Evolutionary conservation across 2,113 vertebrate species (phyloP).

Genomic region (Urocynchramus pylzowi): DNA sequence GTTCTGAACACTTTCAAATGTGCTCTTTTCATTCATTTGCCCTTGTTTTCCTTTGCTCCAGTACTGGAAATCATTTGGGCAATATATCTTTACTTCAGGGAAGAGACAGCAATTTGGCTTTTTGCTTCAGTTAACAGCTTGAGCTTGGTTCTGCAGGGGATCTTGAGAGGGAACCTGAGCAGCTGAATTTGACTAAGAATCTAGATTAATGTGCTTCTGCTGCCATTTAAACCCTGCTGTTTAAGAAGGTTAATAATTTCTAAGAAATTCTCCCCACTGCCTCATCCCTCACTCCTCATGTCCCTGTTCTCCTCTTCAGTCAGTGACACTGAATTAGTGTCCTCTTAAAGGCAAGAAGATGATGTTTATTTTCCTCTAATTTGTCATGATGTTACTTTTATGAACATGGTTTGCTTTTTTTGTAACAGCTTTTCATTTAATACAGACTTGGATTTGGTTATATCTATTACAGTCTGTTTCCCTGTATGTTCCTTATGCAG

Average conservation of each 20-base stretch:
- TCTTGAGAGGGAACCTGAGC: neutral
- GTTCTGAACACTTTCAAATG: neutral
- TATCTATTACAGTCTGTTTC: neutral
- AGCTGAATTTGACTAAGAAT: neutral
- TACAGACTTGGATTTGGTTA: neutral
- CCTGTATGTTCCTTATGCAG: neutral
- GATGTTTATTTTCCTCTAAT: neutral
- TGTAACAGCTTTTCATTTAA: neutral
- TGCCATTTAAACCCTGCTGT: neutral
- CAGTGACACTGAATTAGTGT: neutral
- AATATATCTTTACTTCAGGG: neutral
- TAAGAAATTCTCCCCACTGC: neutral
- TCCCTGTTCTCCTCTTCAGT: neutral
- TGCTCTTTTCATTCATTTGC: neutral
- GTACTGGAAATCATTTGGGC: neutral
- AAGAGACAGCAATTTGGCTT: neutral
- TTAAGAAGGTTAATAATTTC: neutral
- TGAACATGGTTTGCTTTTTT: neutral
- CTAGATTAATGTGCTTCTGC: neutral
- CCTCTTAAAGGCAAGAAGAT: neutral
- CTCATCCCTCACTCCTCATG: neutral
- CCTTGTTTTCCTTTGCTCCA: neutral
- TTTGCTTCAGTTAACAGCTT: neutral
- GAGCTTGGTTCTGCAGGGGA: neutral
- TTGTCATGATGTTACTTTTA: neutral